Percentiles rank a stretch among this genome's conserved stretches.
Conservation (phyloP, 1,140 invertebrate species). For the Metaphire vulgaris region DNA sequence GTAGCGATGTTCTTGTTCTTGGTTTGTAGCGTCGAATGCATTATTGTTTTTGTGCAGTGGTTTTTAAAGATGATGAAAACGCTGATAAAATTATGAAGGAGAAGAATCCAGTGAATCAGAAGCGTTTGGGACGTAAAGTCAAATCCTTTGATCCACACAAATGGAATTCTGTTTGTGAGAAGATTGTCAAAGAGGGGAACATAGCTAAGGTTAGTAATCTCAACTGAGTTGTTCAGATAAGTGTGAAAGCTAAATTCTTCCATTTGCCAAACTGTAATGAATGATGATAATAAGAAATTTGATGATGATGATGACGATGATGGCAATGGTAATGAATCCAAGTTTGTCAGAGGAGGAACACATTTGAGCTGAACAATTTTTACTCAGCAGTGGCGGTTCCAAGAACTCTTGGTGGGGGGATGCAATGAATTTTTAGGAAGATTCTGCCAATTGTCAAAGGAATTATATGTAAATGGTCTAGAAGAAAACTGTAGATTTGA, state of each 20-base stretch:
- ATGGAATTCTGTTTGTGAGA: not conserved
- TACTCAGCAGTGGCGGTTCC: too few relatives aligned
- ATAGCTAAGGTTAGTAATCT: constrained; percentile 5
- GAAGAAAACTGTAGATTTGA: too few relatives aligned
- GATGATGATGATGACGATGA: not conserved
- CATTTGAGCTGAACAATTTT: not conserved
- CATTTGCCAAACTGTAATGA: not conserved
- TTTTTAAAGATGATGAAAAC: not conserved
- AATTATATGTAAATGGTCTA: too few relatives aligned
- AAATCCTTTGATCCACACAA: constrained; percentile 5
- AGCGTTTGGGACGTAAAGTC: constrained; percentile 1
- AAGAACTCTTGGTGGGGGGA: too few relatives aligned
- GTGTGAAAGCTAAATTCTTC: not conserved
- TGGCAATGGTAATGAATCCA: not conserved
- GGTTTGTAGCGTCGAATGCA: not conserved
- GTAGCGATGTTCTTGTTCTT: not conserved
- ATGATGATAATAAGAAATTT: not conserved
- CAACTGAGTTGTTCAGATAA: not conserved
- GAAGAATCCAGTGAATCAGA: not conserved
- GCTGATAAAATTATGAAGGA: constrained; percentile 2
- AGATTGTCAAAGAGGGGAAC: constrained; percentile 6
- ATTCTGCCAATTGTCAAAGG: too few relatives aligned
- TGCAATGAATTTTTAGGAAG: too few relatives aligned
- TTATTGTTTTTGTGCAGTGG: not conserved
- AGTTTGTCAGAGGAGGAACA: not conserved